Conservation (phyloP, 1,140 invertebrate genomes). For the Megathymus violae region DNA sequence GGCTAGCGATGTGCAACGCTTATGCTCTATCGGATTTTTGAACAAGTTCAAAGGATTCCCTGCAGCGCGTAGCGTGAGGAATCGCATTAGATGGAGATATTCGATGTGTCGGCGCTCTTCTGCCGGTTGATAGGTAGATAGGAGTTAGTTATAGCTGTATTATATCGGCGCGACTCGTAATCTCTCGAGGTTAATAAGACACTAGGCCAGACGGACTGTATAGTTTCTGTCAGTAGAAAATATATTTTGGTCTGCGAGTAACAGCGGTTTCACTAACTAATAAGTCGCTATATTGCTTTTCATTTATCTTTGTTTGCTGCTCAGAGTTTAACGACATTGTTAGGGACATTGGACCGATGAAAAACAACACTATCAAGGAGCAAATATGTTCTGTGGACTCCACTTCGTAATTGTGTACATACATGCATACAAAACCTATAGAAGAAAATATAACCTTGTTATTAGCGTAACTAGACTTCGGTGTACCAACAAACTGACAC, state of each 20-base stretch:
- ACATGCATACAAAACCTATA: too few species aligned
- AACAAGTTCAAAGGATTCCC: slow-evolving; percentile 28
- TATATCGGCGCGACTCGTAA: slow-evolving; percentile 7
- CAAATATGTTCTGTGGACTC: too few species aligned
- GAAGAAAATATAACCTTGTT: too few species aligned
- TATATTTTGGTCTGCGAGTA: background rate
- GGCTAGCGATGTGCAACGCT: slow-evolving; percentile 13
- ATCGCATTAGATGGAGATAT: slow-evolving; percentile 31
- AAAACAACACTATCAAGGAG: too few species aligned
- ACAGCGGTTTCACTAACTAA: background rate
- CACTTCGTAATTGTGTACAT: too few species aligned
- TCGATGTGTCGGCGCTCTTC: slow-evolving; percentile 21
- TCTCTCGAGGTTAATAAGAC: slow-evolving; percentile 16
- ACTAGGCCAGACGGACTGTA: slow-evolving; percentile 6
- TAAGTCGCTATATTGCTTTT: background rate
- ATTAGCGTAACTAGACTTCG: too few species aligned
- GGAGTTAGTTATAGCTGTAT: background rate
- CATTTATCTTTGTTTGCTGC: too few species aligned
- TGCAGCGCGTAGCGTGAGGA: slow-evolving; percentile 27
- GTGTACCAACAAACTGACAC: too few species aligned
- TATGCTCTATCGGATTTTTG: slow-evolving; percentile 30
- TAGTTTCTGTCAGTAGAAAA: background rate
- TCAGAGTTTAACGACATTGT: too few species aligned
- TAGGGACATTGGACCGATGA: too few species aligned
- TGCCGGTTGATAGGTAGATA: slow-evolving; percentile 5